phyloP scores from a whole-genome alignment of 2,113 vertebrate species.

The Leptocoma aspasia region DNA sequence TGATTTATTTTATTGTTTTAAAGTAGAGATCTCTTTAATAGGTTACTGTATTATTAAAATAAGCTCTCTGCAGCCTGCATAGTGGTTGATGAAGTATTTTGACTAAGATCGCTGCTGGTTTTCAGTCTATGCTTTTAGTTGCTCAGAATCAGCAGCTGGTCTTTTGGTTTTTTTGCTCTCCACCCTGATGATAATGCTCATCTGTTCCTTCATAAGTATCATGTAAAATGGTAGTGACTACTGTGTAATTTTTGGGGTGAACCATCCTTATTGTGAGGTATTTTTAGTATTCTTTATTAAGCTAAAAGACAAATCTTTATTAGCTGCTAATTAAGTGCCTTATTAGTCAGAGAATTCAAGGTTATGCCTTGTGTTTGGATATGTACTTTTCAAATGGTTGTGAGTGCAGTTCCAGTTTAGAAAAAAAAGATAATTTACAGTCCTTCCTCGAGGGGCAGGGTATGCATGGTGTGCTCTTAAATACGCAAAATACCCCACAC shows the following conservation, averaged over 20 bases:
- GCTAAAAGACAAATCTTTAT: not conserved
- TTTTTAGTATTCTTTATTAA: not conserved
- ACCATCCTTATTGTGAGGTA: not conserved
- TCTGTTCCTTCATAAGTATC: not conserved
- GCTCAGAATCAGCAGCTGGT: not conserved
- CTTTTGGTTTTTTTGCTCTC: not conserved
- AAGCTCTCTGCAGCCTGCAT: not conserved
- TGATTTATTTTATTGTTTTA: not conserved
- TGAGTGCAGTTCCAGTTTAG: not conserved
- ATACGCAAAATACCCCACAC: not conserved
- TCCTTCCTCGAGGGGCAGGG: rapidly evolving
- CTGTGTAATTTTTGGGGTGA: not conserved
- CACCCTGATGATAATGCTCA: not conserved
- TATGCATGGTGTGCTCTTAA: not conserved
- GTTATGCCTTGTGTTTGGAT: not conserved
- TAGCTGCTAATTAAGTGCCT: not conserved
- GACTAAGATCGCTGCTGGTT: not conserved
- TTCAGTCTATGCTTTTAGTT: not conserved
- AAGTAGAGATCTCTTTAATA: not conserved
- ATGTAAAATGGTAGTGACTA: not conserved
- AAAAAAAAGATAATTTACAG: not conserved
- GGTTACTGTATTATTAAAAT: not conserved
- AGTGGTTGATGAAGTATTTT: not conserved
- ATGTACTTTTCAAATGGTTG: not conserved
- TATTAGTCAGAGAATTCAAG: not conserved